Base-by-base conservation (phyloP, 2,113 vertebrate species). In the Crotalus helleri region DNA sequence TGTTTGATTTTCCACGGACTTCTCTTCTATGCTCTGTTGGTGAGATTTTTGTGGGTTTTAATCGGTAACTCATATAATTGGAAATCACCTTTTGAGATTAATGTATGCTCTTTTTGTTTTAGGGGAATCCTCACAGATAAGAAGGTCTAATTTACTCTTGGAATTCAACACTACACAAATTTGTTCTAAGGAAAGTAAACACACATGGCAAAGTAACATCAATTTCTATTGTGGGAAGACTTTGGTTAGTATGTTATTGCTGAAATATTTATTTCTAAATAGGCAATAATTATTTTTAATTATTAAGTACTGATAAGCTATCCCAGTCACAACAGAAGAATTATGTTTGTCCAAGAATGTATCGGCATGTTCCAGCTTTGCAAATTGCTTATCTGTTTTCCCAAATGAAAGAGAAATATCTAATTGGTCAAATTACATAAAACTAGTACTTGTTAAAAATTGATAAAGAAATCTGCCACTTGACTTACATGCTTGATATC, bases 161-260 rank as follows among this genome's bases (percentile, higher is more conserved):
- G 97, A 98, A 55, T 98, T 98, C 96, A 99, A 97, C 94, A 97
- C 97, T 74, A 97, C 97, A 0, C 0, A 0, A 0, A 90, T 4
- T 10, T 99, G 99, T 93, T 91, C 4, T 6, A 92, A 94, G 21
- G 94, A 95, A 0, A 96, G 64, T 21, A 9, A 1, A 49, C 98
- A 97, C 95, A 96, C 49, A 24, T 3, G 98, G 46, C 99, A 98
- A 95, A 98, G 97, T 95, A 99, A 98, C 96, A 98, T 99, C 97
- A 98, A 98, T 94, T 99, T 99, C 96, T 97, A 98, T 88, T 99
- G 99, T 92, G 99, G 99, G 90, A 99, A 99, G 95, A 99, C 99
- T 54, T 96, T 99, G 98, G 99, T 99, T 94, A 98, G 98, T 96
- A 44, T 89, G 1, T 0, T 87, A 26, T 19, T 91, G 1, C 57